Conservation (phyloP, 2,888 invertebrate species). For the Limnephilus lunatus region DNA sequence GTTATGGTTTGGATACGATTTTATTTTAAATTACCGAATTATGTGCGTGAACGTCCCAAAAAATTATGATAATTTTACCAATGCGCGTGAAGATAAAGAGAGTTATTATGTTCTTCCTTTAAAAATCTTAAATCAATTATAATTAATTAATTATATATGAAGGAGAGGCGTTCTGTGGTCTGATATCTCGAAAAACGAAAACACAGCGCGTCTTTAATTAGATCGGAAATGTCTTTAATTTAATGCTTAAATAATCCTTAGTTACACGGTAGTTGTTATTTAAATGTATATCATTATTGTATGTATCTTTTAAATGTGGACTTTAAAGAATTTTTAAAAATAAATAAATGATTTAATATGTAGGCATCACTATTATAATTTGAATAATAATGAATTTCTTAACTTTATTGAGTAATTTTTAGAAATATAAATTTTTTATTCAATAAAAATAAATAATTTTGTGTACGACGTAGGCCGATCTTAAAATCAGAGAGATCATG, state of each 20-base stretch:
- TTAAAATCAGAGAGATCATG: no score
- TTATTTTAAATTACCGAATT: not conserved
- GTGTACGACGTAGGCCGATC: no score
- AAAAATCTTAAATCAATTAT: not conserved
- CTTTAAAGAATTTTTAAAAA: not conserved
- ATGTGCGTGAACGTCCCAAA: not conserved
- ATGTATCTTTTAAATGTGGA: not conserved
- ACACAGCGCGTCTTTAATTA: not conserved
- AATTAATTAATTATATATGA: not conserved
- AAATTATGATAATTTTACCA: not conserved
- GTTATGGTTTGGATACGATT: not conserved
- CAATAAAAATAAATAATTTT: no score
- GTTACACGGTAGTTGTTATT: not conserved
- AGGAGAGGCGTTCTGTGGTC: not conserved
- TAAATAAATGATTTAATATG: not conserved
- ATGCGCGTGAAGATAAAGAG: not conserved
- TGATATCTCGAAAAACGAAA: not conserved
- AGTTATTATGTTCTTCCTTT: not conserved
- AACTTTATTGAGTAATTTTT: not conserved
- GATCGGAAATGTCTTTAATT: not conserved
- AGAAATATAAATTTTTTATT: no score
- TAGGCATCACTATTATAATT: not conserved
- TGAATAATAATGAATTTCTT: not conserved
- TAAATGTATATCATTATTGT: not conserved
- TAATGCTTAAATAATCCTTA: not conserved